phyloP scores from a whole-genome alignment of 2,888 invertebrate species.

The Metellina segmentata region DNA sequence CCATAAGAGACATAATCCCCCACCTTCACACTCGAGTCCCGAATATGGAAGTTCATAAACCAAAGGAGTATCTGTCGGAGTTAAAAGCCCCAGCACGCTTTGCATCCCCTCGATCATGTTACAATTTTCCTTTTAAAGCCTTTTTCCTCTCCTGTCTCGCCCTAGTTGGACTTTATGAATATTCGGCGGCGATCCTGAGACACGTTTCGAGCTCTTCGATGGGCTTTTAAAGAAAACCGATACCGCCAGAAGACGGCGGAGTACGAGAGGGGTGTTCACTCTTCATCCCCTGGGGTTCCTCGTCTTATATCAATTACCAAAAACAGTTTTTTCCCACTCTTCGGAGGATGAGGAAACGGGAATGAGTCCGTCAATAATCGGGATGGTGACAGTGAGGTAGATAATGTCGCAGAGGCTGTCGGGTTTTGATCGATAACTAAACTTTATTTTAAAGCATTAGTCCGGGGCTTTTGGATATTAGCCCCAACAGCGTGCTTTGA shows the following conservation, averaged over 20 bases:
- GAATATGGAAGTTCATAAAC: too few relatives aligned
- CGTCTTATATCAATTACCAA: conserved; percentile 32
- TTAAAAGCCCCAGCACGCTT: background rate
- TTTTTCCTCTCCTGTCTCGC: too few relatives aligned
- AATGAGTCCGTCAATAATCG: conserved; percentile 11
- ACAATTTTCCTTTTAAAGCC: conserved; percentile 16
- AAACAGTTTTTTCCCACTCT: background rate
- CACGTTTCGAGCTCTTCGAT: background rate
- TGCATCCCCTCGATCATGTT: conserved; percentile 13
- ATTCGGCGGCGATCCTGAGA: background rate
- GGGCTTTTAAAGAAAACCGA: conserved; percentile 74
- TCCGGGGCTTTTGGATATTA: too few relatives aligned
- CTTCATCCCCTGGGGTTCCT: conserved; percentile 1
- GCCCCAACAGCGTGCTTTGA: too few relatives aligned
- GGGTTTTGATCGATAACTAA: background rate
- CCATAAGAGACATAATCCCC: too few relatives aligned
- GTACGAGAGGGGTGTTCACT: background rate
- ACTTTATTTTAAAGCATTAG: too few relatives aligned
- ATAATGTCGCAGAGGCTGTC: background rate
- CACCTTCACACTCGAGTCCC: too few relatives aligned
- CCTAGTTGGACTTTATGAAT: background rate
- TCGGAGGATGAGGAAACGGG: background rate
- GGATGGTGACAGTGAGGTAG: background rate
- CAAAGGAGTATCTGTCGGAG: too few relatives aligned
- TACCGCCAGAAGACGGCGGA: background rate